Conservation (phyloP, 2,888 invertebrate genomes). For the Arctia plantaginis region DNA sequence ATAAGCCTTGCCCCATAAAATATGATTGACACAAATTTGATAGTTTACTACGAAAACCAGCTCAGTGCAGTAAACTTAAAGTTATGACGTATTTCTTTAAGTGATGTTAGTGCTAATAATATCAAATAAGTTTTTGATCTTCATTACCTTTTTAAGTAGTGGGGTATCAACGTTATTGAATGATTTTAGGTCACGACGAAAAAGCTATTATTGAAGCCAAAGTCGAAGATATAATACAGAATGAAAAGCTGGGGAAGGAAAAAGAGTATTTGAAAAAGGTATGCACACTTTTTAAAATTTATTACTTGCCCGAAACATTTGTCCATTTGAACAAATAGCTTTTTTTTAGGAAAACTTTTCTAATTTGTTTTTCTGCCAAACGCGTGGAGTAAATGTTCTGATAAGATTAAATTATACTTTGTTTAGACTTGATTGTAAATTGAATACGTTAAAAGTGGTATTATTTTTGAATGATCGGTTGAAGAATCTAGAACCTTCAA, state of each 20-base stretch:
- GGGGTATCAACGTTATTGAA: not conserved
- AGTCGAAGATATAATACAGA: constrained; percentile 90
- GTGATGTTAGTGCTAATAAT: not conserved
- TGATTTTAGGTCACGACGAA: constrained; percentile 73
- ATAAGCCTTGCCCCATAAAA: no score
- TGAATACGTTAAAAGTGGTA: not conserved
- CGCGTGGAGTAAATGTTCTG: not conserved
- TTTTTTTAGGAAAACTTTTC: not conserved
- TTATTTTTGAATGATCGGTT: not conserved
- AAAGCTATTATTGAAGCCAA: constrained; percentile 84
- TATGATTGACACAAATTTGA: no score
- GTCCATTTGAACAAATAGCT: not conserved
- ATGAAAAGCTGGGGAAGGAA: constrained; percentile 89
- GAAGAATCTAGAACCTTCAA: not conserved
- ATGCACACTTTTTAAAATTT: constrained; percentile 28
- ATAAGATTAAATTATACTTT: not conserved
- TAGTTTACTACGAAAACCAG: no score
- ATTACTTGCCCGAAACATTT: no score
- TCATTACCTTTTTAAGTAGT: not conserved
- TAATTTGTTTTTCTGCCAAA: not conserved
- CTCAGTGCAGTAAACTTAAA: no score
- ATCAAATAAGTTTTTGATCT: not conserved
- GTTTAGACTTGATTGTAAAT: no score
- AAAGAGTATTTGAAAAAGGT: constrained; percentile 91
- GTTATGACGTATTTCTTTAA: no score